Conservation (phyloP, 2,888 invertebrate genomes). For the Lasioglossum villosulum region DNA sequence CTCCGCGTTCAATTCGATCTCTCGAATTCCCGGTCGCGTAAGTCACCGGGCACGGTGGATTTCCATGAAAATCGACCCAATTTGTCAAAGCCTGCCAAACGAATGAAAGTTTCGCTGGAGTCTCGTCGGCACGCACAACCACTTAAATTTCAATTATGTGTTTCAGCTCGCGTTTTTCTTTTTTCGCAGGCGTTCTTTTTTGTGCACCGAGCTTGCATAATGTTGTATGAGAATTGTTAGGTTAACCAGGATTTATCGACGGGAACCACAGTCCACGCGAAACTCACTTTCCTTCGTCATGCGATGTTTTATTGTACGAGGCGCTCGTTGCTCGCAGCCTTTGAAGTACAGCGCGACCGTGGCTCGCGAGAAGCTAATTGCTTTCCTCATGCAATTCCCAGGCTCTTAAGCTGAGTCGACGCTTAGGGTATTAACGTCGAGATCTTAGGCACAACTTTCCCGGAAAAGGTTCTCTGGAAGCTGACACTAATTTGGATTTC, state of each 20-base stretch:
- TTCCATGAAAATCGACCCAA: background rate
- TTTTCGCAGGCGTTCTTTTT: background rate
- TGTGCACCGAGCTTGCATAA: background rate
- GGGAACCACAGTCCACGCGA: constrained; percentile 20
- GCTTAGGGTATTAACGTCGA: background rate
- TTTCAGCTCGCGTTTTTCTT: background rate
- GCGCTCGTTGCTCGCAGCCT: background rate
- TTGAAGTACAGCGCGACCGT: constrained; percentile 21
- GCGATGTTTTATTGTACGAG: constrained; percentile 22
- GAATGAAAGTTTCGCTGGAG: background rate
- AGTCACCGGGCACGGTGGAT: background rate
- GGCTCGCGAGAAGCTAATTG: constrained; percentile 23
- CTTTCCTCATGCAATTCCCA: constrained; percentile 30
- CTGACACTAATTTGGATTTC: background rate
- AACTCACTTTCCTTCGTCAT: constrained; percentile 37
- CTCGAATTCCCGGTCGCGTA: background rate
- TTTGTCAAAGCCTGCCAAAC: constrained; percentile 17
- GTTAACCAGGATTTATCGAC: constrained; percentile 16
- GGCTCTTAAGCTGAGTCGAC: background rate
- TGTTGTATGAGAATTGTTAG: background rate
- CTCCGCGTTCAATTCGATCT: background rate
- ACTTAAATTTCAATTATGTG: constrained; percentile 41
- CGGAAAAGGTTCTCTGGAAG: background rate
- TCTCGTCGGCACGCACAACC: background rate
- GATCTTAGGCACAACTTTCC: background rate